Evolutionary conservation across 2,797 vertebrate genomes (phyloP).

Genomic region (Phylloscopus collybita): DNA sequence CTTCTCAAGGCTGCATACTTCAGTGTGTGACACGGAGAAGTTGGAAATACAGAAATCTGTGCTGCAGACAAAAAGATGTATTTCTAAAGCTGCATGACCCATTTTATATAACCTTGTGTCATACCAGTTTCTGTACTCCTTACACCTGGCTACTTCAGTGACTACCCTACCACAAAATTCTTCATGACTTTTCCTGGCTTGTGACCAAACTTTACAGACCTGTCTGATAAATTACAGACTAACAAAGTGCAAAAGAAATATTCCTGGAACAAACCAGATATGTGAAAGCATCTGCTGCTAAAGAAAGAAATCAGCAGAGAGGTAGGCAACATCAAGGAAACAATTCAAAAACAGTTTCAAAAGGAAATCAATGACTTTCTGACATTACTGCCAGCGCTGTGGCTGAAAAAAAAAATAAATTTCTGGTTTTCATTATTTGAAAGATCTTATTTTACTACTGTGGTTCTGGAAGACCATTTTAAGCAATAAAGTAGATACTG

Average conservation of each 20-base stretch:
- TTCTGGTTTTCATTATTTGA: constrained; percentile 37
- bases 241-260: neutral
- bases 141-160: neutral
- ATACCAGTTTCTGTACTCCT: neutral
- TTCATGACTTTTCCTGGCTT: neutral
- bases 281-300: neutral
- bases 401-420: neutral
- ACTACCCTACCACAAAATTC: neutral
- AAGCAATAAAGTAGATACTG: neutral
- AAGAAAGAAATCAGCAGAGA: neutral
- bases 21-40: neutral
- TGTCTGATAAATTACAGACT: neutral
- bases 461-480: constrained; percentile 19
- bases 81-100: neutral
- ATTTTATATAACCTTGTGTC: neutral
- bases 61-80: neutral
- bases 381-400: neutral
- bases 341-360: constrained; percentile 16
- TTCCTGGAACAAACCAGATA: neutral
- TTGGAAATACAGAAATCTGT: neutral
- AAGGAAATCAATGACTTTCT: constrained; percentile 20
- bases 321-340: constrained; percentile 1
- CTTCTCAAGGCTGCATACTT: fast-evolving
- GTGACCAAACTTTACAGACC: neutral
- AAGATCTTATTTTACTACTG: constrained; percentile 15